Percentiles rank a stretch among this genome's conserved stretches.
These are phyloP conservation scores for Pseudotriccus pelzelni DNA, from an alignment of 2,797 vertebrate species.

Conservation along the genomic window DNA sequence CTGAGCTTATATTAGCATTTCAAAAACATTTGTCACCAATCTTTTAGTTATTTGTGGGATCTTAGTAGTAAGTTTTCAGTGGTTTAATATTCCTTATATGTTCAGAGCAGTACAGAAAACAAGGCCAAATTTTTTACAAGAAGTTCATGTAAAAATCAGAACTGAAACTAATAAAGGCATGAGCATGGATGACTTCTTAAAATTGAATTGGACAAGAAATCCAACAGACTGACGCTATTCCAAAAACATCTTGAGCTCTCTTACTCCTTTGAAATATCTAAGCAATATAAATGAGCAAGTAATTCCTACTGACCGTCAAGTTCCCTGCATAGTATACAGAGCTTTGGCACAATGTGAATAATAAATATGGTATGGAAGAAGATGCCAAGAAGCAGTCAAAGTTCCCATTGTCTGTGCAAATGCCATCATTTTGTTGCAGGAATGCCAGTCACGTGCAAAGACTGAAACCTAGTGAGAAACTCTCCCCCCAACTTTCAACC, in stretches of 20 bases:
- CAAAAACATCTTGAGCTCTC: neutral
- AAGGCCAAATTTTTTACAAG: conserved; percentile 8
- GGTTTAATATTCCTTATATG: neutral
- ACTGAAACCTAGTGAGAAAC: neutral
- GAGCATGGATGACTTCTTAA: neutral
- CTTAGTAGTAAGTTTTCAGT: neutral
- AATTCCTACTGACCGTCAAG: conserved; percentile 17
- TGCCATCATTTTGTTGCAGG: neutral
- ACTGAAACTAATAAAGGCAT: neutral
- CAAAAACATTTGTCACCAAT: neutral
- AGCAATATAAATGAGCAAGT: neutral
- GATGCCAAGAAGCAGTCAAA: conserved; percentile 42
- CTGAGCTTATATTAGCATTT: neutral
- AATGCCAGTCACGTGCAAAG: neutral
- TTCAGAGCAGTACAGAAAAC: neutral
- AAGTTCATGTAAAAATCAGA: neutral
- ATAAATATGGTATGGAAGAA: neutral
- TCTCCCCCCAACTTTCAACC: neutral
- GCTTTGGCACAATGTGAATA: neutral
- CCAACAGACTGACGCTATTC: neutral
- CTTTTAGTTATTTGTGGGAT: neutral
- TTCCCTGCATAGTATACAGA: neutral
- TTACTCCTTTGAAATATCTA: neutral
- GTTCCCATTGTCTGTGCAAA: conserved; percentile 36
- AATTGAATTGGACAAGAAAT: neutral